Conservation (phyloP, 2,113 vertebrate species). For the Cebus imitator region DNA sequence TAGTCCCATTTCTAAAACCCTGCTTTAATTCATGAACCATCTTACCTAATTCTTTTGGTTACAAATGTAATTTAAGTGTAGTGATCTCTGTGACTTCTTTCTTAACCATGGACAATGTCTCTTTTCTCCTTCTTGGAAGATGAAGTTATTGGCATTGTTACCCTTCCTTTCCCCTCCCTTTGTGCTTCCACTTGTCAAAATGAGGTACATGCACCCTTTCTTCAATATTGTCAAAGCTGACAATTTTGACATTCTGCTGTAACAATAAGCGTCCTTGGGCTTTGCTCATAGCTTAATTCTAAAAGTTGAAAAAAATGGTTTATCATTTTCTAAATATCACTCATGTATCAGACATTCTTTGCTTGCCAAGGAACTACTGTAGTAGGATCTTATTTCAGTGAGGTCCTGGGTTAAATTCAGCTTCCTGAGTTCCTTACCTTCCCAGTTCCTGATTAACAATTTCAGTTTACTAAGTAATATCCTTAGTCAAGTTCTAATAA, state of each 20-base stretch:
- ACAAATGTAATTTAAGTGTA: not conserved
- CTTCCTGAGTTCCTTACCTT: not conserved
- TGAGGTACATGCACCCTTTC: not conserved
- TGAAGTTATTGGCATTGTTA: too few relatives aligned
- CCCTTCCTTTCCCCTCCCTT: not conserved
- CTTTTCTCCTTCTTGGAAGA: too few relatives aligned
- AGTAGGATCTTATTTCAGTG: not conserved
- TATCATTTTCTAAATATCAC: not conserved
- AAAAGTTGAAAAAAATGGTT: not conserved
- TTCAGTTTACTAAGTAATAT: not conserved
- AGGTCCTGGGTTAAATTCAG: not conserved
- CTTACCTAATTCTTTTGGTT: not conserved
- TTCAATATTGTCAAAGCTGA: not conserved
- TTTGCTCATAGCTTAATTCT: not conserved
- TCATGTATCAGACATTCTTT: not conserved
- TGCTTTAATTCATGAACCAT: not conserved
- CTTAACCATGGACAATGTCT: not conserved
- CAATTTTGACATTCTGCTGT: not conserved
- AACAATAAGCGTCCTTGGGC: not conserved
- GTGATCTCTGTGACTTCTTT: not conserved
- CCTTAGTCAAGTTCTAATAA: not conserved
- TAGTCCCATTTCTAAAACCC: not conserved
- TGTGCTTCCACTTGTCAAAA: not conserved
- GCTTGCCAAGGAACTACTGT: not conserved
- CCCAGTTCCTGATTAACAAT: not conserved